Percentiles rank a stretch among this genome's conserved stretches.
These are phyloP conservation scores for Exephanes ischioxanthus DNA, from an alignment of 2,888 invertebrate species.

Conservation along the genomic window DNA sequence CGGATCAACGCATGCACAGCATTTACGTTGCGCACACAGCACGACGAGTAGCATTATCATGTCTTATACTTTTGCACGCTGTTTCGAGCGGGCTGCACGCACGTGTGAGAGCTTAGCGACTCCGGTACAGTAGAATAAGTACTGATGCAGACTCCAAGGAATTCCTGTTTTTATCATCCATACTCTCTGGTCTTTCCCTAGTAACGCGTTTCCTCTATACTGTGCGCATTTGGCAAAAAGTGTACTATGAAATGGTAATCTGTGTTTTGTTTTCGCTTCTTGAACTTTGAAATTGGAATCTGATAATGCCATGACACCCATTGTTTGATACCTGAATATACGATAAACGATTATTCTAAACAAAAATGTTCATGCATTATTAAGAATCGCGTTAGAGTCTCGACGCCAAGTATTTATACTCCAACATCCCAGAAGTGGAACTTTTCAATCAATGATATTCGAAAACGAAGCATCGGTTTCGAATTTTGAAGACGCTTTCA, in stretches of 20 bases:
- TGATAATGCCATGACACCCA: neutral
- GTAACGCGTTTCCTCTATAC: neutral
- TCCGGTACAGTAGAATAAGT: slow-evolving; percentile 1
- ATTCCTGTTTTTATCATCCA: slow-evolving; percentile 16
- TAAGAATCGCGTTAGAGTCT: no score
- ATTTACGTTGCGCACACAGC: slow-evolving; percentile 64
- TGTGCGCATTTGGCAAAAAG: neutral
- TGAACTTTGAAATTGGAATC: neutral
- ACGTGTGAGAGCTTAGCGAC: slow-evolving; percentile 13
- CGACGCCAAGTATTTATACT: no score
- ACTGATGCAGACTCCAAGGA: slow-evolving; percentile 3
- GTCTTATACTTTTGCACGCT: slow-evolving; percentile 51
- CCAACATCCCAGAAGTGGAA: no score
- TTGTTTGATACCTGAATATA: no score
- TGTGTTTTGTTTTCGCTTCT: neutral
- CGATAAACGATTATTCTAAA: no score
- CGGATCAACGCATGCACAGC: slow-evolving; percentile 69
- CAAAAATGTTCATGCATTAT: no score
- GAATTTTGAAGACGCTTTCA: no score
- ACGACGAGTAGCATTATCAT: slow-evolving; percentile 66
- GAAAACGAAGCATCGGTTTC: no score
- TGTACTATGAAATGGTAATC: neutral
- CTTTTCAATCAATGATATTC: no score
- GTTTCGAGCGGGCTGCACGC: slow-evolving; percentile 60
- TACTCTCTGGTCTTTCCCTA: neutral